phyloP scores from a whole-genome alignment of 2,888 invertebrate genomes.

The Biston stratarius region DNA sequence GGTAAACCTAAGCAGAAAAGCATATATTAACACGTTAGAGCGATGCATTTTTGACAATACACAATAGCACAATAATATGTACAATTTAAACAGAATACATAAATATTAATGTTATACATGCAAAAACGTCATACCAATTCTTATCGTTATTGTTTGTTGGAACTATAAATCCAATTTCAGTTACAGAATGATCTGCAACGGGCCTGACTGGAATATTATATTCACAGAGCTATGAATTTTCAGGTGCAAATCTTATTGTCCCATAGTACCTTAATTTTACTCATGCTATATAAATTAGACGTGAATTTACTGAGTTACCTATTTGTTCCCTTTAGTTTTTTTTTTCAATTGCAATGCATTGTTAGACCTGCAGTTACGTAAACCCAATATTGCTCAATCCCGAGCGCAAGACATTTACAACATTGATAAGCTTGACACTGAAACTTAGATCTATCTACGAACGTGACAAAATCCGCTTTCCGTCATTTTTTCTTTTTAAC shows the following conservation, averaged over 20 bases:
- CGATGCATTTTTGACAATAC: constrained; percentile 8
- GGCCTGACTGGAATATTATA: constrained; percentile 29
- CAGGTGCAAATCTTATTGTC: not conserved
- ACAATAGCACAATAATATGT: constrained; percentile 20
- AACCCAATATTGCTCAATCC: constrained; percentile 44
- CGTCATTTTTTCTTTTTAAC: constrained; percentile 59
- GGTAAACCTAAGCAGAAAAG: constrained; percentile 36
- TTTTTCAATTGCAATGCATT: constrained; percentile 57
- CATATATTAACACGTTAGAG: constrained; percentile 33
- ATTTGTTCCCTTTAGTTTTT: constrained; percentile 53
- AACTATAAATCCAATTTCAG: constrained; percentile 32
- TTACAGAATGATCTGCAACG: constrained; percentile 43
- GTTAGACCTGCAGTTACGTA: constrained; percentile 62
- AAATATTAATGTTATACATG: constrained; percentile 46
- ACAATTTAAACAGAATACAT: constrained; percentile 34
- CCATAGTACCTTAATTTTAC: not conserved
- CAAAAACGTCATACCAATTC: constrained; percentile 60
- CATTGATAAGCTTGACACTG: constrained; percentile 77
- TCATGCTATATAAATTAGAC: not conserved
- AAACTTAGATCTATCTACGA: constrained; percentile 69
- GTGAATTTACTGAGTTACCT: constrained; percentile 50
- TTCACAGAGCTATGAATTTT: constrained; percentile 26
- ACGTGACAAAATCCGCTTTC: constrained; percentile 70
- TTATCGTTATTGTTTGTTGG: constrained; percentile 34
- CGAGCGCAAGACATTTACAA: constrained; percentile 64